phyloP scores from a whole-genome alignment of 2,797 vertebrate genomes.

The Sternotherus odoratus region DNA sequence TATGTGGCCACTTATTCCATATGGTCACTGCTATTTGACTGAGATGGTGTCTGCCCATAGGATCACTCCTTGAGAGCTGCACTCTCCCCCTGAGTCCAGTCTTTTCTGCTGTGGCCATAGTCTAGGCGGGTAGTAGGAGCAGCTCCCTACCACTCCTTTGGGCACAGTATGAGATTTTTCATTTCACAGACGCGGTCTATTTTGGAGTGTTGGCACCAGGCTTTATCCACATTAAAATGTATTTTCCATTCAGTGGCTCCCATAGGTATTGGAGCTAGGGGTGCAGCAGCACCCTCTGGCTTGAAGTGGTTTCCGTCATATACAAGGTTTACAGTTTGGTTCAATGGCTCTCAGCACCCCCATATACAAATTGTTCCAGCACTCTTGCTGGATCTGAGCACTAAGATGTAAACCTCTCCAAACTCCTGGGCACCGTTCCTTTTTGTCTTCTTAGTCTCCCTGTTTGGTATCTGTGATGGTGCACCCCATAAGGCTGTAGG shows the following conservation, averaged over 20 bases:
- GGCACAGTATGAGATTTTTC: not conserved
- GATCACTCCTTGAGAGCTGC: not conserved
- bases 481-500: too few relatives aligned
- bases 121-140: not conserved
- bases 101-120: not conserved
- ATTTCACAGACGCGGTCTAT: not conserved
- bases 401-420: not conserved
- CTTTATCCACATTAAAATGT: not conserved
- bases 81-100: accelerated
- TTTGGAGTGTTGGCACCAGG: not conserved
- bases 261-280: too few relatives aligned
- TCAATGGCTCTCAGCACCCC: too few relatives aligned
- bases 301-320: too few relatives aligned
- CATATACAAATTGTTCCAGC: too few relatives aligned
- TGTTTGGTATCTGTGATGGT: not conserved
- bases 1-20: not conserved
- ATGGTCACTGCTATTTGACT: not conserved
- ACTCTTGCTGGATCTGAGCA: not conserved
- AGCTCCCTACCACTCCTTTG: not conserved
- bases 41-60: accelerated
- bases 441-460: not conserved
- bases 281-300: too few relatives aligned
- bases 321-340: too few relatives aligned
- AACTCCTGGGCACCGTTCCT: not conserved
- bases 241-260: not conserved